phyloP scores from a whole-genome alignment of 2,797 vertebrate species.

The Xenopus petersii region DNA sequence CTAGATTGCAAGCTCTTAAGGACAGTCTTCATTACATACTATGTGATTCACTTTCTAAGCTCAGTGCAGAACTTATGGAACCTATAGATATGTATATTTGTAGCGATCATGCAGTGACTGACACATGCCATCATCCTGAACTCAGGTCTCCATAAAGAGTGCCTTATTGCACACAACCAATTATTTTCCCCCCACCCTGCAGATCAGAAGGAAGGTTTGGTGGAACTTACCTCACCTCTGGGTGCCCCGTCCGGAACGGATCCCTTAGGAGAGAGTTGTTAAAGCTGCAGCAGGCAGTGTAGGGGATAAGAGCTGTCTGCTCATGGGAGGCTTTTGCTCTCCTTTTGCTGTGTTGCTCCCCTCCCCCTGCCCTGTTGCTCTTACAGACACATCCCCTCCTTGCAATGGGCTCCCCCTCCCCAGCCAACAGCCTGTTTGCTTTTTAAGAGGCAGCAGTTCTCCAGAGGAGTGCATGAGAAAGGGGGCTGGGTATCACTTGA shows the following conservation, averaged over 20 bases:
- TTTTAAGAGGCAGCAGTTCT: slow-evolving; percentile 33
- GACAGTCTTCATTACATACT: too few species aligned
- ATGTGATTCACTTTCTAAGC: too few species aligned
- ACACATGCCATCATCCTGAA: too few species aligned
- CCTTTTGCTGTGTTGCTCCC: slow-evolving; percentile 35
- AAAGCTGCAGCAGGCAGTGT: background rate
- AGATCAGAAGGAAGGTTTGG: background rate
- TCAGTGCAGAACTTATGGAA: too few species aligned
- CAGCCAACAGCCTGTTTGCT: slow-evolving; percentile 40
- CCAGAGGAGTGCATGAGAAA: slow-evolving; percentile 10
- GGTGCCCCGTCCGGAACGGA: slow-evolving; percentile 15
- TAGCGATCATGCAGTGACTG: too few species aligned
- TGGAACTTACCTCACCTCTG: slow-evolving; percentile 29
- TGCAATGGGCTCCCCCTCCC: slow-evolving; percentile 21
- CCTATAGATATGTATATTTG: too few species aligned
- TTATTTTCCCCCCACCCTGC: too few species aligned
- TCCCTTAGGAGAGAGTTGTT: background rate
- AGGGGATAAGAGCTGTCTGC: slow-evolving; percentile 1
- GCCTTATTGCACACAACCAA: too few species aligned
- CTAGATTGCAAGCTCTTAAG: too few species aligned
- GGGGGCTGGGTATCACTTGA: background rate
- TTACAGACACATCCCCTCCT: slow-evolving; percentile 23
- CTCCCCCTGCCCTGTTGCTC: slow-evolving; percentile 30
- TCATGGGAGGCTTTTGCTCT: slow-evolving; percentile 12
- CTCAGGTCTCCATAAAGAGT: too few species aligned